Base-by-base conservation (phyloP, 2,888 invertebrate species). In the Drosophila basisetae region DNA sequence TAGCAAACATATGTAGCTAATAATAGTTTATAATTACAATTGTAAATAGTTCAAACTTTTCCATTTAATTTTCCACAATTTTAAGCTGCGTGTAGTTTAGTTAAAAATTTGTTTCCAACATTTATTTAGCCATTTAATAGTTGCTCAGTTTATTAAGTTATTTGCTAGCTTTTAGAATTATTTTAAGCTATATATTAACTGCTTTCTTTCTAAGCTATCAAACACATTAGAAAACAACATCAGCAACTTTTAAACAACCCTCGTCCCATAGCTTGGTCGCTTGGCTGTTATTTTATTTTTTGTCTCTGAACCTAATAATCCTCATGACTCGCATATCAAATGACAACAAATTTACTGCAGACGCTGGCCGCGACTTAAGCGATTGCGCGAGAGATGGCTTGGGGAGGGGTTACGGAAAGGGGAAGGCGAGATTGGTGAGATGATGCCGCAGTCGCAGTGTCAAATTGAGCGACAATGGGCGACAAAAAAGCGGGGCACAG, bases 381-480 rank as follows among this genome's bases (percentile, higher is more conserved):
- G 64, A 47, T 30, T 16, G 52, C 31, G 30, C 13, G 37, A 18
- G 10, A n/a, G 22, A 0, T 35, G 37, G 54, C 25, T 25, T 47
- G 53, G 35, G 30, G 22, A 33, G 11, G 22, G 54, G 41, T 9
- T 31, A n/a, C 22, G 9, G 11, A 35, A 25, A 31, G 33, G 41
- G 60, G 25, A 55, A 53, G 56, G 66, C 50, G 56, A 66, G 65
- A 55, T 56, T 56, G 56, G 56, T 56, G 50, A 31, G 76, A 52
- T 67, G 73, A 65, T 68, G 80, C 55, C 70, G 55, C 54, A 49
- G 73, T 55, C 71, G 76, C 86, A 78, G 88, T 87, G 91, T 91
- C 91, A 91, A 91, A 88, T 87, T 87, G 91, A 88, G 90, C 91
- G 87, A 91, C 91, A 87, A 87, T 89, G 84, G 91, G 87, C 91